Conservation (phyloP, 2,888 invertebrate genomes). For the Torymus auratus region DNA sequence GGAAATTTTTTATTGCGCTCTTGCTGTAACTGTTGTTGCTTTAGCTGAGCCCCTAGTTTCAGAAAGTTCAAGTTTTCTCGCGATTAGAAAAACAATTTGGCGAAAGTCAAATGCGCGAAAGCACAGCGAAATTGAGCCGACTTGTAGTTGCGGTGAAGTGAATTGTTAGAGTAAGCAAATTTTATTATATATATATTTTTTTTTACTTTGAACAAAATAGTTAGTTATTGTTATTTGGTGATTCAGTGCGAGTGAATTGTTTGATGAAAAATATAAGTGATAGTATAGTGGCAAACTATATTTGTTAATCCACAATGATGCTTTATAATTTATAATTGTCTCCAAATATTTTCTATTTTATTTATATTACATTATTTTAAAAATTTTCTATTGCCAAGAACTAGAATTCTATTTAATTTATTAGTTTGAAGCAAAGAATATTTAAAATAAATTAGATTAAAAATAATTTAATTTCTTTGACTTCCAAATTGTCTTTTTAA, state of each 20-base stretch:
- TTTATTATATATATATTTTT: too few relatives aligned
- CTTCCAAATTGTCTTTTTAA: constrained; percentile 36
- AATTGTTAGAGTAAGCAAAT: constrained; percentile 1
- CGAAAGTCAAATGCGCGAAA: constrained; percentile 3
- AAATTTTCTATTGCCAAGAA: too few relatives aligned
- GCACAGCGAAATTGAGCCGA: too few relatives aligned
- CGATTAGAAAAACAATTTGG: constrained; percentile 33
- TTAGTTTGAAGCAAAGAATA: constrained; percentile 12
- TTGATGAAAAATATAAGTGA: too few relatives aligned
- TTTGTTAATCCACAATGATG: too few relatives aligned
- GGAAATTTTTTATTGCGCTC: constrained; percentile 55
- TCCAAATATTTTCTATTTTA: constrained; percentile 4
- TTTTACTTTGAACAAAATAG: too few relatives aligned
- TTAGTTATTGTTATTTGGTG: too few relatives aligned
- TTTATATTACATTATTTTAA: neutral
- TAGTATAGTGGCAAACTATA: too few relatives aligned
- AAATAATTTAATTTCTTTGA: constrained; percentile 17
- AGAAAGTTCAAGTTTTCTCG: constrained; percentile 37
- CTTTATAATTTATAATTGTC: too few relatives aligned
- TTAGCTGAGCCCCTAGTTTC: constrained; percentile 43
- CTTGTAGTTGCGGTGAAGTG: too few relatives aligned
- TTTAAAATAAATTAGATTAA: constrained; percentile 27
- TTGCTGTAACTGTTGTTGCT: constrained; percentile 34
- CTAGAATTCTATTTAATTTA: neutral
- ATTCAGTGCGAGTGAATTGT: too few relatives aligned